Conservation (phyloP, 1,140 invertebrate species). For the Drosophila setifemur region DNA sequence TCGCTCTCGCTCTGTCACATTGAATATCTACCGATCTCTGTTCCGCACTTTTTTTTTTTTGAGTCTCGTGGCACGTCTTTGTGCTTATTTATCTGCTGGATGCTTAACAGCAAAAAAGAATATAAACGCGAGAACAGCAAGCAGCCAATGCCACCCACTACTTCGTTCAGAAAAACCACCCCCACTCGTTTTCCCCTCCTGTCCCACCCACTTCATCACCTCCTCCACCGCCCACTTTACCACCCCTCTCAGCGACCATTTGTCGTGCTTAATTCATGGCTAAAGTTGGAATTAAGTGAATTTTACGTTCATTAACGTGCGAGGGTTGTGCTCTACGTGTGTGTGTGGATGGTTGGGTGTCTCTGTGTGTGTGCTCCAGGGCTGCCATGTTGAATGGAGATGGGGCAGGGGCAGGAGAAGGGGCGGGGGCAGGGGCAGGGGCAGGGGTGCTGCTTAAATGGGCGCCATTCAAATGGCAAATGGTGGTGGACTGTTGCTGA, state of each 20-base stretch:
- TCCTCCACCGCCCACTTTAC: constrained; percentile 2
- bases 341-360: constrained; percentile 1
- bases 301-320: constrained; percentile 82
- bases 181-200: neutral
- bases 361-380: constrained; percentile 3
- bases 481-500: constrained; percentile 46
- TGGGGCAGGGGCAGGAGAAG: constrained; percentile 4
- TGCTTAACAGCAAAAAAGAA: neutral
- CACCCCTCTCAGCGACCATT: constrained; percentile 50
- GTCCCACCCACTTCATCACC: neutral
- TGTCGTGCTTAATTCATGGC: constrained; percentile 82
- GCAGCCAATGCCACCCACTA: constrained; percentile 12
- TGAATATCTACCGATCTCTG: neutral
- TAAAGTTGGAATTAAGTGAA: constrained; percentile 82
- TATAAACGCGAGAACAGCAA: too few species aligned
- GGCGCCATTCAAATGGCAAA: constrained; percentile 35
- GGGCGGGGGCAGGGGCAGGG: constrained; percentile 4
- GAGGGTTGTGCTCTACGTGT: constrained; percentile 58
- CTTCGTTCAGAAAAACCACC: constrained; percentile 8
- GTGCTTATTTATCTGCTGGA: constrained; percentile 45
- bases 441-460: constrained; percentile 11
- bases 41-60: constrained; percentile 4
- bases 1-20: neutral
- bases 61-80: constrained; percentile 47
- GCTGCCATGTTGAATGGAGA: constrained; percentile 30